Conservation (phyloP, 2,888 invertebrate species). For the Epistrophella euchroma region DNA sequence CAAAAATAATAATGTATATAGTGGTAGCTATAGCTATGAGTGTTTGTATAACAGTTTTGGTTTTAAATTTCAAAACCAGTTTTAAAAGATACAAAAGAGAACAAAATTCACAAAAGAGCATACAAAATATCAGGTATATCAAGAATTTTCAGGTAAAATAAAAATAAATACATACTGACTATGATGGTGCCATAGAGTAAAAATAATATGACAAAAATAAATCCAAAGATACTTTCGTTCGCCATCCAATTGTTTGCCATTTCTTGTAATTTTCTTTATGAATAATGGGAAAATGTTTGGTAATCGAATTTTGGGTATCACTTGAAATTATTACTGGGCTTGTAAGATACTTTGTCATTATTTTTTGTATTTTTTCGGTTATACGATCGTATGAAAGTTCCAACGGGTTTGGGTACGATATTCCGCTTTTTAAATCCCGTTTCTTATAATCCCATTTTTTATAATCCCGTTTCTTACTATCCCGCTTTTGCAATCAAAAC, state of each 20-base stretch:
- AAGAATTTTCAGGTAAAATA: background rate
- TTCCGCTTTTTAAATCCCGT: too few species aligned
- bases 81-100: conserved; percentile 8
- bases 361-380: too few species aligned
- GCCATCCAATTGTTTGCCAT: background rate
- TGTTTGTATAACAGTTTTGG: conserved; percentile 32
- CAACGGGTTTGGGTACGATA: too few species aligned
- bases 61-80: conserved; percentile 13
- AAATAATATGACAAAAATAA: background rate
- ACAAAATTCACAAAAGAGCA: background rate
- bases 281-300: background rate
- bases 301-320: background rate
- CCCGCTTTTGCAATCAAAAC: too few species aligned
- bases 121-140: too few species aligned
- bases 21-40: too few species aligned
- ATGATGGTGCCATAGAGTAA: background rate
- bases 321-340: too few species aligned
- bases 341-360: too few species aligned
- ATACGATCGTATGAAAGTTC: too few species aligned
- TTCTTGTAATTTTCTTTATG: background rate
- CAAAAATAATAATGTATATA: background rate
- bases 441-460: too few species aligned
- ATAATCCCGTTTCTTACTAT: too few species aligned
- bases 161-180: background rate
- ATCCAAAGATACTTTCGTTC: background rate